A percentile compares a stretch with the other conserved stretches of the same genome.
phyloP scores from a whole-genome alignment of 2,888 invertebrate genomes.

The Exephanes ischioxanthus region DNA sequence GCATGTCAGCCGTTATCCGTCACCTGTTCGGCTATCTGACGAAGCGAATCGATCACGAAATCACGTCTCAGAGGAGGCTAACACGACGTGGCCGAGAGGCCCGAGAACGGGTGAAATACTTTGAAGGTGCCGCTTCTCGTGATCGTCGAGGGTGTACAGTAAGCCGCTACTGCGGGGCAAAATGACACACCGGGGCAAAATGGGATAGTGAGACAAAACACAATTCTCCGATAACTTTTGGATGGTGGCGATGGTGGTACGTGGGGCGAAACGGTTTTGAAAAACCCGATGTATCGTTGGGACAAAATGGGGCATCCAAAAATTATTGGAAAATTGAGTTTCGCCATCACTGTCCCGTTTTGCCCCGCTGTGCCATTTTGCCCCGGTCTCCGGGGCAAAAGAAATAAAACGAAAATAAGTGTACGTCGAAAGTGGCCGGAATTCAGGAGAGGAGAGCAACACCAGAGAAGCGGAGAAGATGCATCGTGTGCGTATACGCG shows the following conservation, averaged over 20 bases:
- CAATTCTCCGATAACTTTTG: no score
- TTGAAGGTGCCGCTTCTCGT: not conserved
- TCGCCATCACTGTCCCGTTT: no score
- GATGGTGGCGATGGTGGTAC: no score
- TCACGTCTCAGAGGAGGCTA: constrained; percentile 7
- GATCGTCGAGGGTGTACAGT: not conserved
- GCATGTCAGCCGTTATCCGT: constrained; percentile 19
- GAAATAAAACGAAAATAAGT: constrained; percentile 21
- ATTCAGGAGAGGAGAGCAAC: not conserved
- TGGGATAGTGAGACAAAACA: no score
- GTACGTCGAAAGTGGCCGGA: constrained; percentile 37
- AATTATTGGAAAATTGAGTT: no score
- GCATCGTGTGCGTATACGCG: constrained; percentile 18
- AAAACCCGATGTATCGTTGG: no score
- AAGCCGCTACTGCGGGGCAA: not conserved
- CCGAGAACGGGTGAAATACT: not conserved
- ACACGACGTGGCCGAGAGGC: not conserved
- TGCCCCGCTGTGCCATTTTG: no score
- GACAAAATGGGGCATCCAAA: no score
- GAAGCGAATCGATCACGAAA: constrained; percentile 25
- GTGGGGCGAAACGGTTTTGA: no score
- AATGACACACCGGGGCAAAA: no score
- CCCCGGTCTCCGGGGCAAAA: not conserved
- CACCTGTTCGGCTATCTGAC: not conserved
- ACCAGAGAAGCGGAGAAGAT: not conserved